Evolutionary conservation across 2,113 vertebrate species (phyloP).

Genomic region (Ranitomeya variabilis): DNA sequence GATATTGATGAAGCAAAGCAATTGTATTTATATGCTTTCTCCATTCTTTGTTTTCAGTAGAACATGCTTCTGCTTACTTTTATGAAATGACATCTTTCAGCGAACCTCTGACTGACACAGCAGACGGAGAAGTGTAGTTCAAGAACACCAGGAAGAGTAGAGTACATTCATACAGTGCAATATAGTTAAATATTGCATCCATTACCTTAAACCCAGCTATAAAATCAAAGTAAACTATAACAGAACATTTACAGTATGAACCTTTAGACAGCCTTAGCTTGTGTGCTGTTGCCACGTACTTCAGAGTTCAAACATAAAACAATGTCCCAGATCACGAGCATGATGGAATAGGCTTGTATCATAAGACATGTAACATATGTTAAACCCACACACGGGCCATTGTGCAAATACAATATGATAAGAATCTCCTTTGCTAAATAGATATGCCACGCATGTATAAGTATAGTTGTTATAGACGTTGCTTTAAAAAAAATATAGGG

Average conservation of each 20-base stretch:
- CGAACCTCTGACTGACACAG: not conserved
- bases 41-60: no score
- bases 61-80: not conserved
- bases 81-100: not conserved
- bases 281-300: slow-evolving; percentile 22
- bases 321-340: not conserved
- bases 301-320: slow-evolving; percentile 5
- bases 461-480: no score
- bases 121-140: no score
- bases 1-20: no score
- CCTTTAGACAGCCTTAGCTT: not conserved
- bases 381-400: not conserved
- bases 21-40: no score
- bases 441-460: not conserved
- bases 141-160: no score
- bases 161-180: not conserved
- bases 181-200: not conserved
- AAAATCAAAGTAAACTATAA: slow-evolving; percentile 1
- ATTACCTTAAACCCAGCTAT: not conserved
- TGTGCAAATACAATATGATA: slow-evolving; percentile 7
- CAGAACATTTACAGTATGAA: slow-evolving; percentile 10
- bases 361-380: slow-evolving; percentile 1
- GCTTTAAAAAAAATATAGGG: no score
- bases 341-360: not conserved
- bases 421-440: not conserved